Base-by-base conservation (phyloP, 2,797 vertebrate genomes). In the Sebastes diaconus region DNA sequence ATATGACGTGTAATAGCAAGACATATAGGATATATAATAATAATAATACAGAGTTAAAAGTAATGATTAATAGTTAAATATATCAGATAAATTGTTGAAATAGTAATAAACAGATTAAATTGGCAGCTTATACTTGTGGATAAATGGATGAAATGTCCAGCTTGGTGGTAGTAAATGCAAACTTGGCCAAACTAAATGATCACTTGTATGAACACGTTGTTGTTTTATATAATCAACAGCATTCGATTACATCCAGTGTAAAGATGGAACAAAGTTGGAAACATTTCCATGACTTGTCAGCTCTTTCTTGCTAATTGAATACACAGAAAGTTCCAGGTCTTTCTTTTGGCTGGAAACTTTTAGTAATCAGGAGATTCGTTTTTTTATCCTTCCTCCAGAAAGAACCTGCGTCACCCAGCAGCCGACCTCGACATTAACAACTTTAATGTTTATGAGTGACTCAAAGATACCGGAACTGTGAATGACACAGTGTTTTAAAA, bases 401-500 rank as follows among this genome's bases (percentile, higher is more conserved):
- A 67, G 57, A 2, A 8, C 20, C 29, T 8, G 3, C 1, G 1
- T 46, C 27, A 52, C 34, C 50, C 25, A 11, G 52, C 68, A 65
- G 69, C 24, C 46, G 4, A 34, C 42, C 54, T 32, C 16, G 67
- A 81, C 80, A 55, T 86, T 74, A 73, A 81, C 64, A 5, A 66
- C 24, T 64, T 27, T 16, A 57, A 77, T 34, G 58, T 81, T 87
- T 68, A 85, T 32, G 68, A 81, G 54, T n/a, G 50, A 67, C 34
- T 67, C 50, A 52, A 34, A 64, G 77, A 29, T 14, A 2, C 50
- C 13, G 52, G 64, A 20, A 67, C 50, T 12, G 3, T 3, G 79
- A 69, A 42, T 87, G 88, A 88, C 4, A 2, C 85, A 76, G 80
- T 54, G 0, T n/a, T 88, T 91, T 54, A 63, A 25, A 61, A 73